Evolutionary conservation across 2,888 invertebrate species (phyloP).

Genomic region (Quadroppia sp.): DNA sequence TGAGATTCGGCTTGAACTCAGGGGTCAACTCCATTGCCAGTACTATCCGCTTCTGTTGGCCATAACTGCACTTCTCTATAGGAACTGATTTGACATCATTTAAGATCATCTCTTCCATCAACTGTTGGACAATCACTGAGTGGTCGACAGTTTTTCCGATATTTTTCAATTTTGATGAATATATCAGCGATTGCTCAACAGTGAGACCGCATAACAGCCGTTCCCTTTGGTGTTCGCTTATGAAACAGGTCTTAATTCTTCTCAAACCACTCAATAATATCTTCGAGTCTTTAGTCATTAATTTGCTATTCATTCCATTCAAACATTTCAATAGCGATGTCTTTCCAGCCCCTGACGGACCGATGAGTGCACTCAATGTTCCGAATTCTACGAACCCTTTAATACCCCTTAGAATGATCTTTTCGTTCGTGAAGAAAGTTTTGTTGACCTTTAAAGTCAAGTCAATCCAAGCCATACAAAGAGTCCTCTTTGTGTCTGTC

Average conservation of each 20-base stretch:
- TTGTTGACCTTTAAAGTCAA: not conserved
- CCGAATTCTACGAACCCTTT: conserved; percentile 13
- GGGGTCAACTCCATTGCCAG: conserved; percentile 12
- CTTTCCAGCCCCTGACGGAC: conserved; percentile 14
- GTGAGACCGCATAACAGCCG: not conserved
- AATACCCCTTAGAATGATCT: not conserved
- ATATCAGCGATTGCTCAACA: not conserved
- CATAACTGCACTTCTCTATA: not conserved
- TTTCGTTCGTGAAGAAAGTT: not conserved
- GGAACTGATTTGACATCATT: not conserved
- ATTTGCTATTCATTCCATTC: not conserved
- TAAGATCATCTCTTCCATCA: conserved; percentile 10
- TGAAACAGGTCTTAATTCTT: not conserved
- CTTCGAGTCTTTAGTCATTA: not conserved
- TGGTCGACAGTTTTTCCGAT: not conserved
- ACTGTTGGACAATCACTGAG: not conserved
- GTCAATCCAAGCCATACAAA: conserved; percentile 1
- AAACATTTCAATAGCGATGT: not conserved
- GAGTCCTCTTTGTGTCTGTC: not conserved
- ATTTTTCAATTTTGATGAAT: not conserved
- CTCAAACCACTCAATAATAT: not conserved
- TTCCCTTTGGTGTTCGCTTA: not conserved
- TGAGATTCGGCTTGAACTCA: not conserved
- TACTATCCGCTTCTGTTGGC: not conserved
- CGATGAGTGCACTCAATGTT: conserved; percentile 10